Percentiles rank a stretch among this genome's conserved stretches.
Conservation (phyloP, 2,888 invertebrate species). For the Yponomeuta sedellus region DNA sequence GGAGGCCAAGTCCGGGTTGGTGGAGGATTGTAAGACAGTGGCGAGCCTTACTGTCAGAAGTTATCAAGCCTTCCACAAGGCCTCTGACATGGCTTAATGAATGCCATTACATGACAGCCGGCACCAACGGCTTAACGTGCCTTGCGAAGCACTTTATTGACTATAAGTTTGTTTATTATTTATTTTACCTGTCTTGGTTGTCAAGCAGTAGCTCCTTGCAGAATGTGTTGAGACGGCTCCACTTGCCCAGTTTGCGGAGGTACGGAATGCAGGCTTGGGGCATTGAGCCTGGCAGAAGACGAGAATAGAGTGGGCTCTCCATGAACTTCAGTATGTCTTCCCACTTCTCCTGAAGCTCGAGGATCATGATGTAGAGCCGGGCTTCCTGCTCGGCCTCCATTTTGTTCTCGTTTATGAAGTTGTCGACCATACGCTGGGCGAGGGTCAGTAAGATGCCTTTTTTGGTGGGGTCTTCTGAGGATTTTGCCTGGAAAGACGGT, state of each 20-base stretch:
- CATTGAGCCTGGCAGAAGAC: conserved; percentile 81
- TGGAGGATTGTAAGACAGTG: too few relatives aligned
- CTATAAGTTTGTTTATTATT: too few relatives aligned
- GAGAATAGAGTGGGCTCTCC: conserved; percentile 84
- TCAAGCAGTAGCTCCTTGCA: conserved; percentile 84
- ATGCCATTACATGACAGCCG: too few relatives aligned
- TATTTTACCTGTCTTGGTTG: conserved; percentile 72
- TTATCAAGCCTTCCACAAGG: too few relatives aligned
- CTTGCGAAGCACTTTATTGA: too few relatives aligned
- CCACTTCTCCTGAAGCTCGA: conserved; percentile 85
- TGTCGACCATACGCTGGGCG: conserved; percentile 96
- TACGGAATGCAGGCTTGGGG: conserved; percentile 84
- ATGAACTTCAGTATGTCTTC: conserved; percentile 88
- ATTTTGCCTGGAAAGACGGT: conserved; percentile 53
- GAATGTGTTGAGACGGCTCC: conserved; percentile 83
- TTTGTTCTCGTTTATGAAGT: conserved; percentile 90
- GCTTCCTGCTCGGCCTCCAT: conserved; percentile 96
- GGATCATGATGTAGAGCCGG: conserved; percentile 90
- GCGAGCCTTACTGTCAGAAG: too few relatives aligned
- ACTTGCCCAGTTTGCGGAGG: conserved; percentile 82
- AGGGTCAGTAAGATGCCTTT: conserved; percentile 85
- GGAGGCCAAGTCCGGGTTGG: too few relatives aligned
- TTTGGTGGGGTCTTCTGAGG: conserved; percentile 71
- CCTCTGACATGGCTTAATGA: too few relatives aligned
- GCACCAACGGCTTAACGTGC: too few relatives aligned